Base-by-base conservation (phyloP, 2,888 invertebrate species). In the Byasa hedistus region DNA sequence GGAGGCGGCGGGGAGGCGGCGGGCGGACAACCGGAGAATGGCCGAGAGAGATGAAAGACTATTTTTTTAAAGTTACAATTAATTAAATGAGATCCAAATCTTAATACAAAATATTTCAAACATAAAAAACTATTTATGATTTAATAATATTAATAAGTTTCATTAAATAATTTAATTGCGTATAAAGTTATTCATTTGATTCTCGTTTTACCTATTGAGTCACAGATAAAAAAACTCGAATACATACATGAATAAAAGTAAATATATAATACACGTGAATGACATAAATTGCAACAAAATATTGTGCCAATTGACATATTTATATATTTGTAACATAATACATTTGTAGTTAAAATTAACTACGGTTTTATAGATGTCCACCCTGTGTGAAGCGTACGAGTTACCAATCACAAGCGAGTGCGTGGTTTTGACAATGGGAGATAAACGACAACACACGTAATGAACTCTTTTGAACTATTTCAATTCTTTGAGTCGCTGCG, bases 11-110 rank as follows among this genome's bases (percentile, higher is more conserved):
- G 73, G 73, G 72, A 71, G 73, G 73, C 70, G 73, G 82, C 83
- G 83, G 86, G 84, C 85, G 87, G 86, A 87, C 87, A 85, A 87
- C 83, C 84, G 85, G 87, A 89, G 89, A 89, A 83, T 79, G 86
- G 85, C 77, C 81, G 84, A 83, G 85, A 85, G 84, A 86, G 81
- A 77, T 79, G 79, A 83, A 81, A 81, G 78, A 48, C 19, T 5
- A 3, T 3, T 12, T 5, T 19, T 15, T 48, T 17, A 48, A 48
- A 48, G 7, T 3, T 32, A 10, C 8, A 10, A 10, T 32, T 32
- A 10, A 32, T 32, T 32, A 10, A 32, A 32, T 10, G 1, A 5
- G 7, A 32, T 32, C 1, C 10, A 32, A 32, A 10, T 32, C 8
- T 7, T 27, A 27, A 27, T 27, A 8, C 4, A 7, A 27, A 27